Base-by-base conservation (phyloP, 1,140 invertebrate genomes). In the Aleiodes sp. region DNA sequence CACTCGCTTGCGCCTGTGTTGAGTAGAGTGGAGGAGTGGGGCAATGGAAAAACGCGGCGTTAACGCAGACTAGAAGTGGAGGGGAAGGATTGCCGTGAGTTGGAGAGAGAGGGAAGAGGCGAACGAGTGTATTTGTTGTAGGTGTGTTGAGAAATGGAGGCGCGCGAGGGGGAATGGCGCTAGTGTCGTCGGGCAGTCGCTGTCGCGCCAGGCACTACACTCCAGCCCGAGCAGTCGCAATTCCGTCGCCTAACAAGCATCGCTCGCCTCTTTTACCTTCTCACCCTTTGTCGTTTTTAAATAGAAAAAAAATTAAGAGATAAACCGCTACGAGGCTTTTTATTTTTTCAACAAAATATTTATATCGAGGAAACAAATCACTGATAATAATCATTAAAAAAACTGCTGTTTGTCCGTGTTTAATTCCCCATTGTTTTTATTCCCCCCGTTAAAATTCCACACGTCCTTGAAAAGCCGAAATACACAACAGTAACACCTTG, bases 241-340 rank as follows among this genome's bases (percentile, higher is more conserved):
- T 82, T 80, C 82, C 82, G 82, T 84, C 82, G 82, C 78, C 82
- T 84, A 82, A 82, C 80, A 78, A 84, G 83, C 79, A 82, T 84
- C 68, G 81, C 81, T 84, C 82, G 81, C 82, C 80, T 83, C 71
- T 73, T 69, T 81, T 28, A 81, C 75, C 76, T 82, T 81, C 83
- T 83, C 78, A 81, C 82, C 82, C 80, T 75, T 80, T 35, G 57
- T 73, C 73, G 66, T 73, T 21, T 24, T 68, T 60, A 68, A 43
- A 64, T 29, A 16, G 31, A 73, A 61, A 1, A 52, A 52, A 52
- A 24, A 14, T 2, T 71, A n/a, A n/a, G n/a, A n/a, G n/a, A n/a
- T n/a, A n/a, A 80, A 78, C 74, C 74, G 79, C 76, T 80, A 79
- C 75, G 78, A 82, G 79, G 80, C 79, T 80, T 82, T n/a, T n/a